phyloP scores from a whole-genome alignment of 2,113 vertebrate genomes.

The Climacteris rufus region DNA sequence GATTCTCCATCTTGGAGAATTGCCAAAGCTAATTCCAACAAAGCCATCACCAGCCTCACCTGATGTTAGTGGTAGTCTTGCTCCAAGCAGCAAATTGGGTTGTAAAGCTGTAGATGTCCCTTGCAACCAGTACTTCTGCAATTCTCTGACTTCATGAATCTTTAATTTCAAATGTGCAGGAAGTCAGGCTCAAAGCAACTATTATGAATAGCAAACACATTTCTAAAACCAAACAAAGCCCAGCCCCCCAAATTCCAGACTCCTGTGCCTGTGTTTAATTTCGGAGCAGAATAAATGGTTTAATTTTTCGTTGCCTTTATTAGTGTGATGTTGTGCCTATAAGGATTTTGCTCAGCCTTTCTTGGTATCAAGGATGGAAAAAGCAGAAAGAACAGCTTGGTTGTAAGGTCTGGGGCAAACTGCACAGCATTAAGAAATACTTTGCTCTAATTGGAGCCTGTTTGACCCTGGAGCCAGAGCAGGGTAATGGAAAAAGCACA shows the following conservation, averaged over 20 bases:
- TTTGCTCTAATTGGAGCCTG: slow-evolving; percentile 41
- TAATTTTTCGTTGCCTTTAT: not conserved
- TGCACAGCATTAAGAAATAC: slow-evolving; percentile 2
- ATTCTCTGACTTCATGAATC: not conserved
- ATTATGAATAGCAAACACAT: not conserved
- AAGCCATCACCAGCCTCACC: not conserved
- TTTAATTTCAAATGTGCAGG: not conserved
- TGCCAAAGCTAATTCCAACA: not conserved
- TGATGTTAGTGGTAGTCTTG: not conserved
- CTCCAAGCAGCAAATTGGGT: not conserved
- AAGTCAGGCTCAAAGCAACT: not conserved
- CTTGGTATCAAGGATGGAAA: not conserved
- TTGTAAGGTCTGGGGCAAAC: slow-evolving; percentile 36
- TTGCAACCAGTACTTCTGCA: not conserved
- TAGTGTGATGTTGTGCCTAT: not conserved
- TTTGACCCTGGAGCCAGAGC: slow-evolving; percentile 53
- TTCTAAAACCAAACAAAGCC: not conserved
- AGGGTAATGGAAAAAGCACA: slow-evolving; percentile 22
- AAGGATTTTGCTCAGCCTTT: not conserved
- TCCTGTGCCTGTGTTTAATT: not conserved
- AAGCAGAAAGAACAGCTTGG: slow-evolving; percentile 7
- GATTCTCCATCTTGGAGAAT: not conserved
- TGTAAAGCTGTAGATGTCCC: not conserved
- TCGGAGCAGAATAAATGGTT: not conserved
- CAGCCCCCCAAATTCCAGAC: not conserved